Evolutionary conservation across 92 coral and sea anemone species (phyloP).

Genomic region (Phenganax subtilis): DNA sequence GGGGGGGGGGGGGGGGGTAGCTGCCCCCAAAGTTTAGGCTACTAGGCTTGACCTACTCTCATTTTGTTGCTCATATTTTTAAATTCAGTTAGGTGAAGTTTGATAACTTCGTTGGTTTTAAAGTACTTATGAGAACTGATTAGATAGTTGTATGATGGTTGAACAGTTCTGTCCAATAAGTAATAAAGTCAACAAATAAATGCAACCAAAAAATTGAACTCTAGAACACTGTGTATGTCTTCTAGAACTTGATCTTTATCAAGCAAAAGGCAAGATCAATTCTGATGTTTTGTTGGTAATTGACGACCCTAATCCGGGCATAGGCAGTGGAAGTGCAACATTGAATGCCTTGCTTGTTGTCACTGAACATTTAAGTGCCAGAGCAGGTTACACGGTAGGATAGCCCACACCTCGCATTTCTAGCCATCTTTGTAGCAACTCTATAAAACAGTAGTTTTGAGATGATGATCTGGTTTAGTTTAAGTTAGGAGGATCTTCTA

Average conservation of each 20-base stretch:
- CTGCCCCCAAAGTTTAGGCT: too few species aligned
- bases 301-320: slow-evolving; percentile 83
- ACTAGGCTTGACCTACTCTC: too few species aligned
- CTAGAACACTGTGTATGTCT: not conserved
- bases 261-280: slow-evolving; percentile 68
- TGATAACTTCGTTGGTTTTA: too few species aligned
- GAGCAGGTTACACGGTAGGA: slow-evolving; percentile 79
- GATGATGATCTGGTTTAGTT: not conserved
- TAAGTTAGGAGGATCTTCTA: not conserved
- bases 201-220: not conserved
- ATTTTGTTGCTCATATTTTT: too few species aligned
- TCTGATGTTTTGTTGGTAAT: slow-evolving; percentile 63
- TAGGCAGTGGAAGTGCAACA: slow-evolving; percentile 94
- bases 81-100: too few species aligned
- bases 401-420: not conserved
- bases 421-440: not conserved
- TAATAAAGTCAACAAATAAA: not conserved
- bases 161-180: too few species aligned
- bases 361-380: slow-evolving; percentile 87
- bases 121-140: too few species aligned
- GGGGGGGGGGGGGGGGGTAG: too few species aligned
- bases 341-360: slow-evolving; percentile 83
- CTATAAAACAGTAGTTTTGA: not conserved
- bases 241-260: slow-evolving; percentile 77
- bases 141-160: too few species aligned